Base-by-base conservation (phyloP, 2,888 invertebrate species). In the Parnassius glacialis region DNA sequence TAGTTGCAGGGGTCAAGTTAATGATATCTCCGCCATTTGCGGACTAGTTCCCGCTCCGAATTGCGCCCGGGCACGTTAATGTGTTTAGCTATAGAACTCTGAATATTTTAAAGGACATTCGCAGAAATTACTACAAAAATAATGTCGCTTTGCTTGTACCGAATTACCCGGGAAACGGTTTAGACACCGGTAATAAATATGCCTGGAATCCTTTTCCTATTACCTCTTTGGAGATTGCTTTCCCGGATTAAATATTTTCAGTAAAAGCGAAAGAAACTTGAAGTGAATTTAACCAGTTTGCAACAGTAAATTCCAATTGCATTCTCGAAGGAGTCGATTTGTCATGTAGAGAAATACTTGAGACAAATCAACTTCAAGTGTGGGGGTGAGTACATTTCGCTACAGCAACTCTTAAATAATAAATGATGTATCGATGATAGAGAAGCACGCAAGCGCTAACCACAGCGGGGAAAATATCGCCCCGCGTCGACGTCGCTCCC, bases 71-170 rank as follows among this genome's bases (percentile, higher is more conserved):
- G 85, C 87, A 90, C 86, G 86, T 88, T 90, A 90, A 90, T 90
- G 90, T 88, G 79, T 84, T 78, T 81, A 76, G 87, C 90, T 85
- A 88, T 84, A 85, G 83, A 83, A 80, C 85, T 89, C 86, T 89
- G 89, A 90, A 91, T 90, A 91, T 90, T 90, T 90, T 89, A 90
- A 90, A 89, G 88, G 87, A 90, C 90, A 90, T 90, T 90, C 84
- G 83, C 83, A 71, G 85, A 91, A 91, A 90, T 90, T 87, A 90
- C 90, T 89, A 87, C 88, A 90, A 90, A 90, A 91, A 90, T 91
- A 90, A 90, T 89, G 90, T 87, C 87, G 84, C 88, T 87, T 81
- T 85, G 84, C 88, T 86, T 85, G 86, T 87, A 89, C 87, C 81
- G 88, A 89, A 90, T 89, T 86, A 87, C 87, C 87, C 83, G 86